Conservation (phyloP, 2,888 invertebrate genomes). For the Acronicta alni region DNA sequence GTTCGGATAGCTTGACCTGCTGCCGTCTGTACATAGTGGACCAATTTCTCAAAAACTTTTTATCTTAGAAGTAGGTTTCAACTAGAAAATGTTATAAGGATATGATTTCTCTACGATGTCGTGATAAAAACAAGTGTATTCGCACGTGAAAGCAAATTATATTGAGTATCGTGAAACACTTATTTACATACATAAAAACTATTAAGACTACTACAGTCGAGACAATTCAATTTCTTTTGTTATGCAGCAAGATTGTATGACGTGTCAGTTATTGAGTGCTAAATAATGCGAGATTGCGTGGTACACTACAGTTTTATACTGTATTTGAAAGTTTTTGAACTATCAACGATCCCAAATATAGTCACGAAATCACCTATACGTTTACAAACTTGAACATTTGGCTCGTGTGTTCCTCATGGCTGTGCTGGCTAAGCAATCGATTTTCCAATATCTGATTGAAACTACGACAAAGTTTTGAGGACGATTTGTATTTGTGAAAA, state of each 20-base stretch:
- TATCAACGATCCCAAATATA: not conserved
- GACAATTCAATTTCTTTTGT: constrained; percentile 31
- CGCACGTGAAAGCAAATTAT: constrained; percentile 29
- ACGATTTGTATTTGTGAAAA: not conserved
- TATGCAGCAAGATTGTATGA: constrained; percentile 8
- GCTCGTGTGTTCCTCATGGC: too few species aligned
- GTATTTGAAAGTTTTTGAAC: not conserved
- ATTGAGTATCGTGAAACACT: constrained; percentile 41
- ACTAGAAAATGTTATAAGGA: not conserved
- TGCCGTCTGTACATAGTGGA: too few species aligned
- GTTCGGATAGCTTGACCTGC: too few species aligned
- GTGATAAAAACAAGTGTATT: constrained; percentile 9
- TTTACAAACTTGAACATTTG: too few species aligned
- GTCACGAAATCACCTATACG: not conserved
- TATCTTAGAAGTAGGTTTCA: too few species aligned
- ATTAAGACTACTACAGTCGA: constrained; percentile 24
- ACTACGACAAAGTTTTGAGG: too few species aligned
- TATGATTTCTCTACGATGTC: constrained; percentile 10
- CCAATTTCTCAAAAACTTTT: too few species aligned
- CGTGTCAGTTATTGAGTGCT: not conserved
- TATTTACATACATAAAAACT: constrained; percentile 47
- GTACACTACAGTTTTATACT: not conserved
- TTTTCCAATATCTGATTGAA: too few species aligned
- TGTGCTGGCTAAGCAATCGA: too few species aligned
- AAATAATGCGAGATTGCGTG: not conserved